Base-by-base conservation (phyloP, 2,888 invertebrate genomes). In the Sarcophaga rosellei region DNA sequence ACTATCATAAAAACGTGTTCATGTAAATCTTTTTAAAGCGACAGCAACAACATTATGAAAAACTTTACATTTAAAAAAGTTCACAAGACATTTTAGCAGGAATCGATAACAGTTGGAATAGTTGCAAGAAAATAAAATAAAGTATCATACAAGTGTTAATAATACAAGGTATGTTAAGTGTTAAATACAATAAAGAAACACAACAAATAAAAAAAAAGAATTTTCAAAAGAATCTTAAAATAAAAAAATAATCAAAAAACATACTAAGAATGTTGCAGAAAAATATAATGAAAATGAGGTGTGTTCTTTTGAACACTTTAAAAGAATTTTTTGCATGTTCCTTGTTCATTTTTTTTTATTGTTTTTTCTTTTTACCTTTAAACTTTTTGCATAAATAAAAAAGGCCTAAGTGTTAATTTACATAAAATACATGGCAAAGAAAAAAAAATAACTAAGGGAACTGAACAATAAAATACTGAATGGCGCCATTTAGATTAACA, bases 11-110 rank as follows among this genome's bases (percentile, higher is more conserved):
- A 81, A 85, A 85, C 85, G 85, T 85, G 85, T 77, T 53, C 73
- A 62, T 74, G 81, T 74, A 76, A 85, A 85, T 85, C 85, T 74
- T 61, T 84, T 84, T 61, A 70, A 75, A 61, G 70, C 45, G 53
- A 53, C 10, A 6, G 66, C 45, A 59, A 68, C 17, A 17, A 53
- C 15, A 15, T 15, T 53, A 53, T 65, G 57, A 66, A 65, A 66
- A 44, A 63, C 44, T 44, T 47, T 44, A 78, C 76, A 77, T 75
- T 82, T 70, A 59, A 44, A 44, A 84, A 84, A 79, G 75, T 84
- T 84, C 79, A 79, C 75, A 84, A 84, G 79, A 75, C 70, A 84
- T 84, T 84, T 84, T 84, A 84, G 66, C 84, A 84, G 79, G 79
- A 84, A 84, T 80, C 84, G 84, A 84, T 84, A 84, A 84, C 65